Evolutionary conservation across 2,113 vertebrate genomes (phyloP).

Genomic region (Lepus europaeus): DNA sequence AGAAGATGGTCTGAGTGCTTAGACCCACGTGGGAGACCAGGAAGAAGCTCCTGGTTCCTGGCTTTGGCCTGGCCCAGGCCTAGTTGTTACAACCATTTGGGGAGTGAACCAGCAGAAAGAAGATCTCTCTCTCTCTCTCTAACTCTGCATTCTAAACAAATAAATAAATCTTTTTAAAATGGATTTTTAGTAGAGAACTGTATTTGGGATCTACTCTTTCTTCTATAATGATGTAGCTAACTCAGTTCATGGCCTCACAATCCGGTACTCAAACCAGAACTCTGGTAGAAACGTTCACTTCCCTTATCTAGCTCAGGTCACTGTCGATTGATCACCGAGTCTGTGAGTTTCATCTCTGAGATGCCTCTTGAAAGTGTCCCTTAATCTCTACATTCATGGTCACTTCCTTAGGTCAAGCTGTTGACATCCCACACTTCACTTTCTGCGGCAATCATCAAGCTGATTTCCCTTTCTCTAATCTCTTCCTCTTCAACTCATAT

Average conservation of each 20-base stretch:
- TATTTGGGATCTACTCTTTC: constrained; percentile 30
- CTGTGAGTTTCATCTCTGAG: background rate
- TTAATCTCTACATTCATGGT: constrained; percentile 2
- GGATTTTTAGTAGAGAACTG: background rate
- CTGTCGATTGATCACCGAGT: background rate
- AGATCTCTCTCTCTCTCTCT: too few species aligned
- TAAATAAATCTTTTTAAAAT: background rate
- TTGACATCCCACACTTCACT: background rate
- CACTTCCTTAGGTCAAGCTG: background rate
- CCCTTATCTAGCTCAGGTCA: background rate
- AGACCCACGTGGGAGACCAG: too few species aligned
- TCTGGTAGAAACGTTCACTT: background rate
- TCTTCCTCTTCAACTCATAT: constrained; percentile 22
- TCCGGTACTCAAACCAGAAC: background rate
- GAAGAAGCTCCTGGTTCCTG: too few species aligned
- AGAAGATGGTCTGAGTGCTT: too few species aligned
- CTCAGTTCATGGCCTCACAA: constrained; percentile 1
- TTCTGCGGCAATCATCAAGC: background rate
- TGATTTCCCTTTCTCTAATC: background rate
- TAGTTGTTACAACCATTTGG: too few species aligned
- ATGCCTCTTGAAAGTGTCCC: background rate
- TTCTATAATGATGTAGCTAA: background rate
- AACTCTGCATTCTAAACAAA: too few species aligned
- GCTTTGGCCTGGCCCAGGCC: too few species aligned
- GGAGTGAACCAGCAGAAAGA: too few species aligned